Evolutionary conservation across 2,113 vertebrate genomes (phyloP).

Genomic region (Emydocephalus ijimae): DNA sequence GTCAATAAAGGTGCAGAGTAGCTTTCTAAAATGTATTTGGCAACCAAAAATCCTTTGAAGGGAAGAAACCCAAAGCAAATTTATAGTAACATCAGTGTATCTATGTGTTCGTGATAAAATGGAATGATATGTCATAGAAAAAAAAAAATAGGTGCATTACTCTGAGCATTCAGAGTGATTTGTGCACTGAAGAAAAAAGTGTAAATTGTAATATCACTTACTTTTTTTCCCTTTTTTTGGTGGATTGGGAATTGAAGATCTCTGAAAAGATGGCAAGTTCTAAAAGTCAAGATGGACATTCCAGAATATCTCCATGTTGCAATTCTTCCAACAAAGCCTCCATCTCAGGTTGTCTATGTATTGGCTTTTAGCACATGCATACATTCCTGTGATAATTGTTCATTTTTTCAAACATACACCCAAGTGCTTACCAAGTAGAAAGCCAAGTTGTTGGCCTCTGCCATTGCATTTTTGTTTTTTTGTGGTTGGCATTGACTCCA

Average conservation of each 20-base stretch:
- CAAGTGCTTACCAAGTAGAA: background rate
- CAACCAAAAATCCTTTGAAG: background rate
- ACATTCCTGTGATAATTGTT: background rate
- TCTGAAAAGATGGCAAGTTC: background rate
- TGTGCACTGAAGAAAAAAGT: background rate
- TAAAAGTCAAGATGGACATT: background rate
- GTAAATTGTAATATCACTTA: background rate
- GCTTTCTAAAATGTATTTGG: background rate
- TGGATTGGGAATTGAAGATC: background rate
- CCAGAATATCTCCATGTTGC: background rate
- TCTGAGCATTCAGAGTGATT: background rate
- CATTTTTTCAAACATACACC: background rate
- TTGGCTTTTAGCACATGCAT: background rate
- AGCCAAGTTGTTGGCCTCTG: background rate
- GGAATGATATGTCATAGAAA: background rate
- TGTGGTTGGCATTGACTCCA: slow-evolving; percentile 12
- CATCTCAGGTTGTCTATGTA: background rate
- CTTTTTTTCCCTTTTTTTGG: background rate
- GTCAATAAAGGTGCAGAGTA: background rate
- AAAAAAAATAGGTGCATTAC: background rate
- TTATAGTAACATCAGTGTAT: background rate
- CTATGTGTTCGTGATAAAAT: background rate
- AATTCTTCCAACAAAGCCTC: background rate
- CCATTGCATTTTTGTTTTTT: background rate
- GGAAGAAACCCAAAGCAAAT: background rate